phyloP scores from a whole-genome alignment of 2,888 invertebrate genomes.

The Gerris lacustris region DNA sequence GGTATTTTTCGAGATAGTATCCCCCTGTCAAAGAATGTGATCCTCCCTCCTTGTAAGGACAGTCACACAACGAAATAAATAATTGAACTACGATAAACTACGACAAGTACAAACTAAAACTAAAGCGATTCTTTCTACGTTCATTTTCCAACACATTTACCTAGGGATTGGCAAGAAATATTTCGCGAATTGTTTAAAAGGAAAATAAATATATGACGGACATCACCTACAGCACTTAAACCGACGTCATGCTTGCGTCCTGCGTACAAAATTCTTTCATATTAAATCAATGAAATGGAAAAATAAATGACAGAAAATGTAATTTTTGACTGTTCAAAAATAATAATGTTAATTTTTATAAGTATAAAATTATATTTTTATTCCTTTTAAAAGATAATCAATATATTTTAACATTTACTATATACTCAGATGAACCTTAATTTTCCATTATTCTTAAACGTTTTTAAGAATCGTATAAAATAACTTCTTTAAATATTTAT shows the following conservation, averaged over 20 bases:
- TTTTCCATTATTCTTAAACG: too few relatives aligned
- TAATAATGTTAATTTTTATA: background rate
- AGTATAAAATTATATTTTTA: background rate
- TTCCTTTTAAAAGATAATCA: background rate
- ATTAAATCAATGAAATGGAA: too few relatives aligned
- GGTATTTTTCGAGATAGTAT: background rate
- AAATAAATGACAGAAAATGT: background rate
- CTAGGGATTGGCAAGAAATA: background rate
- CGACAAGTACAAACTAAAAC: too few relatives aligned
- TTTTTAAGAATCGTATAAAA: too few relatives aligned
- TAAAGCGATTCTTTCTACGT: too few relatives aligned
- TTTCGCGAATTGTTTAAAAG: background rate
- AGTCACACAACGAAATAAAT: background rate
- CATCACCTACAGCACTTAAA: constrained; percentile 9
- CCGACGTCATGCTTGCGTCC: background rate
- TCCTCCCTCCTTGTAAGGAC: constrained; percentile 2
- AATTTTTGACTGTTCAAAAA: background rate
- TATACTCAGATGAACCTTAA: too few relatives aligned
- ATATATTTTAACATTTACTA: background rate
- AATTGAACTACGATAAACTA: background rate
- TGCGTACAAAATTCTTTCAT: background rate
- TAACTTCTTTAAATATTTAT: too few relatives aligned
- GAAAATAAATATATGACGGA: constrained; percentile 8
- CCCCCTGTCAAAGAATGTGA: constrained; percentile 6
- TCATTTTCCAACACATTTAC: background rate